These are phyloP conservation scores for Aphidius colemani DNA, from an alignment of 2,888 invertebrate genomes.

Conservation along the genomic window DNA sequence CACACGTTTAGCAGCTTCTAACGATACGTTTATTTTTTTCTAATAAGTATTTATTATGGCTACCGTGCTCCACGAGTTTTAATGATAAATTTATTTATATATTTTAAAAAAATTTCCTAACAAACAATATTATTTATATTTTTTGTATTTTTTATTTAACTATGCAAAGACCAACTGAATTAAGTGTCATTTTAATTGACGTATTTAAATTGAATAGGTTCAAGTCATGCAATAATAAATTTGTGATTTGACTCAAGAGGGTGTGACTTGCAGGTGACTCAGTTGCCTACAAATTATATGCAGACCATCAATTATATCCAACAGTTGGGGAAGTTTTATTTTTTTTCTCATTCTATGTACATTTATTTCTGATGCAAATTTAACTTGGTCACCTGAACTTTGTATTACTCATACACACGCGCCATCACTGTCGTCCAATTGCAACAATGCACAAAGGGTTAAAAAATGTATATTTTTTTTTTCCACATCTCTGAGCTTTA, in stretches of 20 bases:
- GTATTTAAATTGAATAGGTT: neutral
- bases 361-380: constrained; percentile 43
- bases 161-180: too few species aligned
- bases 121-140: too few species aligned
- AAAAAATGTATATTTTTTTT: neutral
- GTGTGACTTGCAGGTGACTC: constrained; percentile 21
- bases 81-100: neutral
- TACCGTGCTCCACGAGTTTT: constrained; percentile 1
- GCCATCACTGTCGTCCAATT: constrained; percentile 15
- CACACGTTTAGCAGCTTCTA: constrained; percentile 31
- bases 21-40: constrained; percentile 34
- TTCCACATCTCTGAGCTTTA: neutral
- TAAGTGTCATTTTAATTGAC: too few species aligned
- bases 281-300: constrained; percentile 18
- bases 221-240: constrained; percentile 3
- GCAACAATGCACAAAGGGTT: constrained; percentile 8
- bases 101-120: too few species aligned
- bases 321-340: constrained; percentile 15
- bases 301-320: constrained; percentile 23
- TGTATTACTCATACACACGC: constrained; percentile 40
- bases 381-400: constrained; percentile 37
- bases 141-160: too few species aligned
- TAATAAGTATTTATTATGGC: constrained; percentile 18
- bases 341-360: neutral
- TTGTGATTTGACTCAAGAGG: constrained; percentile 1